Conservation (phyloP, 1,140 invertebrate species). For the Drusus annulatus region DNA sequence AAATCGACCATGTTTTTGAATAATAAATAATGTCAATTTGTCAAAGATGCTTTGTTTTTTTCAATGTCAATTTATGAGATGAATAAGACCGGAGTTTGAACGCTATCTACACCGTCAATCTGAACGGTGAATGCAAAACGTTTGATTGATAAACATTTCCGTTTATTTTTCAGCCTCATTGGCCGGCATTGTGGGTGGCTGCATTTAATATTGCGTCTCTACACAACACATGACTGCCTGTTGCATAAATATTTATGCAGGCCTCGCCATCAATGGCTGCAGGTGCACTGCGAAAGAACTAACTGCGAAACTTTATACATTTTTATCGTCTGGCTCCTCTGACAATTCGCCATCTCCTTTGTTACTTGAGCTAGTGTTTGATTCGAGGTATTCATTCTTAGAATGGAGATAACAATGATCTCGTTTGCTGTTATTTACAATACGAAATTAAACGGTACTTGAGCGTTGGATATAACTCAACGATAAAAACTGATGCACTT, state of each 20-base stretch:
- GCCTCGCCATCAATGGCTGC: conserved; percentile 2
- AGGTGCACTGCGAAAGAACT: conserved; percentile 22
- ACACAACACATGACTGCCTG: neutral
- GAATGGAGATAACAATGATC: conserved; percentile 39
- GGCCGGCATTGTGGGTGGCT: conserved; percentile 25
- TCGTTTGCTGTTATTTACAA: conserved; percentile 39
- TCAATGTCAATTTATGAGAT: neutral
- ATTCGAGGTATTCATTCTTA: conserved; percentile 26
- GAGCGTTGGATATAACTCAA: neutral
- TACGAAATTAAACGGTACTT: conserved; percentile 23
- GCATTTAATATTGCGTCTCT: conserved; percentile 6
- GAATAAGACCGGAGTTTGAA: neutral
- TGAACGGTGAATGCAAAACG: neutral
- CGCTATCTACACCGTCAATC: neutral
- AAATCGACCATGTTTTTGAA: neutral
- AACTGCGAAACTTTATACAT: conserved; percentile 16
- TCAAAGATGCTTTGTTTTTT: neutral
- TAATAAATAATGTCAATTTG: neutral
- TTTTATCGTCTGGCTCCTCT: conserved; percentile 10
- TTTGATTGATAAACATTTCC: conserved; percentile 25
- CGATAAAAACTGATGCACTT: neutral
- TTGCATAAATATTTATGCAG: conserved; percentile 33
- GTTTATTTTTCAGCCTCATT: neutral
- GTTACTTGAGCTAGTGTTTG: conserved; percentile 1
- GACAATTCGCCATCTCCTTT: conserved; percentile 19